Percentiles rank a stretch among this genome's conserved stretches.
phyloP scores from a whole-genome alignment of 2,797 vertebrate genomes.

The Enteromius radiatus region DNA sequence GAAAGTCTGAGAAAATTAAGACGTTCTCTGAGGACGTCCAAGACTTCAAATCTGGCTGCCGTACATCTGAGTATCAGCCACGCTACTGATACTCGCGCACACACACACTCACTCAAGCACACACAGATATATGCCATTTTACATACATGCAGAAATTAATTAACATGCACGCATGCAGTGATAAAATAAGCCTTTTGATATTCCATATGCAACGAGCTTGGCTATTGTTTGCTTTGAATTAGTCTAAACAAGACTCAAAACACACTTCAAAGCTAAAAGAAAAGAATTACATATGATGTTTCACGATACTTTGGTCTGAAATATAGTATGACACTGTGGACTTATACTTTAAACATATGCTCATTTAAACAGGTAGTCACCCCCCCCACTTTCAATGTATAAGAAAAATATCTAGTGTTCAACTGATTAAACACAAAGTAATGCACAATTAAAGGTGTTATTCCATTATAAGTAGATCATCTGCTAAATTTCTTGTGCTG shows the following conservation, averaged over 20 bases:
- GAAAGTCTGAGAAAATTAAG: slow-evolving; percentile 72
- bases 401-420: neutral
- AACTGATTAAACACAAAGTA: neutral
- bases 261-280: neutral
- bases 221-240: slow-evolving; percentile 5
- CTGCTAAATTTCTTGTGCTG: neutral
- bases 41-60: slow-evolving; percentile 50
- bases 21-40: slow-evolving; percentile 56
- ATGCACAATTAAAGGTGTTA: neutral
- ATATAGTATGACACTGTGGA: neutral
- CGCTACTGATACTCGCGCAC: slow-evolving; percentile 29
- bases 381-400: neutral
- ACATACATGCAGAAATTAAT: slow-evolving; percentile 33
- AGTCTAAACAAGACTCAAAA: neutral
- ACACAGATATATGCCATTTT: neutral
- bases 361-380: neutral
- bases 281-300: neutral
- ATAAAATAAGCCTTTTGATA: slow-evolving; percentile 62
- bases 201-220: slow-evolving; percentile 67
- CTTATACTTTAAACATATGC: neutral
- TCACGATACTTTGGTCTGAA: slow-evolving; percentile 18
- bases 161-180: slow-evolving; percentile 34
- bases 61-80: slow-evolving; percentile 49
- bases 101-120: neutral
- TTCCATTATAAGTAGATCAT: neutral